Evolutionary conservation across 2,113 vertebrate genomes (phyloP).

Genomic region (Micronycteris hirsuta): DNA sequence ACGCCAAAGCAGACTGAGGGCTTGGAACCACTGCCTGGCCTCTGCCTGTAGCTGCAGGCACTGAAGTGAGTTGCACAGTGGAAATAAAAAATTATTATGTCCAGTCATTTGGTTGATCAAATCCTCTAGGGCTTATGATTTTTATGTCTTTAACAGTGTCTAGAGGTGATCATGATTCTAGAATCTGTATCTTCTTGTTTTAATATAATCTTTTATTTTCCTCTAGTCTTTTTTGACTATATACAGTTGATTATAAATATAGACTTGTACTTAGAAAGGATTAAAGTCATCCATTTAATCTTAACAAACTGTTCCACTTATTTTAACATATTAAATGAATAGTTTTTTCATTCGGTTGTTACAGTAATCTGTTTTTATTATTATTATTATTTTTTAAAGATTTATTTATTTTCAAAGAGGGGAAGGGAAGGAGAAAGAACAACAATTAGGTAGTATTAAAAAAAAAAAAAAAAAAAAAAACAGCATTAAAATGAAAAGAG

Average conservation of each 20-base stretch:
- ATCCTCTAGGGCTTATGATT: not conserved
- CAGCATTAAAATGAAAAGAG: too few species aligned
- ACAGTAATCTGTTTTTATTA: not conserved
- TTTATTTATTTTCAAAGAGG: too few species aligned
- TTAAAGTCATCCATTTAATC: not conserved
- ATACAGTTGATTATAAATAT: not conserved
- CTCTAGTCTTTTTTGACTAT: not conserved
- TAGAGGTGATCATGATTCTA: not conserved
- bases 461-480: too few species aligned
- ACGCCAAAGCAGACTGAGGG: too few species aligned
- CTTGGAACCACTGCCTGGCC: too few species aligned
- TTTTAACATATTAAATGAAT: not conserved
- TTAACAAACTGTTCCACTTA: not conserved
- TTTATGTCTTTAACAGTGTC: not conserved
- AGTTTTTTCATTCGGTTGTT: not conserved
- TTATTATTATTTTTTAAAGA: too few species aligned
- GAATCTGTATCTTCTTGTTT: not conserved
- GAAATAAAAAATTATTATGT: not conserved
- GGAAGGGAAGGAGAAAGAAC: too few species aligned
- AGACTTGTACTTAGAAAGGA: not conserved
- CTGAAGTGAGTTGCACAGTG: too few species aligned
- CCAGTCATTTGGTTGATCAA: not conserved
- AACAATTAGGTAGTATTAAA: too few species aligned
- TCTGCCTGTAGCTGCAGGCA: too few species aligned
- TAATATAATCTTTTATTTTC: not conserved